Percentiles rank a stretch among this genome's conserved stretches.
Evolutionary conservation across 2,888 invertebrate species (phyloP).

Genomic region (Ichneumon xanthorius): DNA sequence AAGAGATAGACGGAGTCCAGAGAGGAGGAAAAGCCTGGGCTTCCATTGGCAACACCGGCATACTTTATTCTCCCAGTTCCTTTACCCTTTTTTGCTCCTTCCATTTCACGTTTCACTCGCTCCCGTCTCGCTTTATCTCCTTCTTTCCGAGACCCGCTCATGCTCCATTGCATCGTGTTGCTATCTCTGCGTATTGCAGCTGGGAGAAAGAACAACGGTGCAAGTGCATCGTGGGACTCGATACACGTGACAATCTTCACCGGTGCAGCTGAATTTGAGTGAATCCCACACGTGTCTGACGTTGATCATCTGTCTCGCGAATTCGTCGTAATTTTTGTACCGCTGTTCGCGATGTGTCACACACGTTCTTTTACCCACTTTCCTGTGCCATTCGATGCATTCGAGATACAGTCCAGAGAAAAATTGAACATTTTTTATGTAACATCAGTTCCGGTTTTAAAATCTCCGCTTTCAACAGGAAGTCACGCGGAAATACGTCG

Average conservation of each 20-base stretch:
- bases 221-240: constrained; percentile 61
- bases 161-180: constrained; percentile 42
- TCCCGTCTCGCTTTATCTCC: constrained; percentile 30
- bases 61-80: constrained; percentile 16
- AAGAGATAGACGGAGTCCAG: constrained; percentile 18
- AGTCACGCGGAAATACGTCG: too few species aligned
- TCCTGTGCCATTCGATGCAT: too few species aligned
- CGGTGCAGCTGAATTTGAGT: constrained; percentile 60
- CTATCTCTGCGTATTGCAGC: constrained; percentile 11
- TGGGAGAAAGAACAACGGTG: neutral
- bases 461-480: too few species aligned
- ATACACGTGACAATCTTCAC: constrained; percentile 68
- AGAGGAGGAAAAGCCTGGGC: constrained; percentile 8
- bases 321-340: neutral
- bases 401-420: too few species aligned
- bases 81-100: constrained; percentile 18
- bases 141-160: constrained; percentile 44
- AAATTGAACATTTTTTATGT: neutral
- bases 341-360: neutral
- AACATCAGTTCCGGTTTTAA: too few species aligned
- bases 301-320: neutral
- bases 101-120: constrained; percentile 11
- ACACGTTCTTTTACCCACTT: too few species aligned
- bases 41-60: constrained; percentile 12
- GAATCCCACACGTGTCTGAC: constrained; percentile 4